Conservation (phyloP, 2,888 invertebrate genomes). For the Eupithecia exiguata region DNA sequence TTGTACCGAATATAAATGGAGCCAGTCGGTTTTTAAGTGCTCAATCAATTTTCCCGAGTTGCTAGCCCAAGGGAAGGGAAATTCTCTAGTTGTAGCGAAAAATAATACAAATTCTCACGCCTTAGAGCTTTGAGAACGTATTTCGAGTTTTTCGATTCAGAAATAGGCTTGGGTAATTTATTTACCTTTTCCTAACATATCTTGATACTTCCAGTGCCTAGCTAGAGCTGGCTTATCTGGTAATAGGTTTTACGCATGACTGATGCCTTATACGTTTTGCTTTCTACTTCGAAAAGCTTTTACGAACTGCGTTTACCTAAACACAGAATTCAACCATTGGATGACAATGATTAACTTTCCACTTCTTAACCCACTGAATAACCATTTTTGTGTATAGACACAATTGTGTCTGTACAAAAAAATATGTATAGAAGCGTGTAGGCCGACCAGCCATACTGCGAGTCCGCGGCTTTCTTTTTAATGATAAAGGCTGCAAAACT, state of each 20-base stretch:
- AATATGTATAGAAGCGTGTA: no score
- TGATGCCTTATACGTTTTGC: slow-evolving; percentile 4
- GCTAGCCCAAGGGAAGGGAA: slow-evolving; percentile 30
- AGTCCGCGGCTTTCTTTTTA: no score
- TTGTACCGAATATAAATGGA: slow-evolving; percentile 30
- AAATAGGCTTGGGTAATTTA: slow-evolving; percentile 13
- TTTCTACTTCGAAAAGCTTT: slow-evolving; percentile 13
- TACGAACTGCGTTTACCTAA: neutral
- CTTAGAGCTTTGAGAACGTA: slow-evolving; percentile 2
- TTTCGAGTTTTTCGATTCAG: slow-evolving; percentile 6
- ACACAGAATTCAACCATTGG: neutral
- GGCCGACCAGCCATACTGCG: no score
- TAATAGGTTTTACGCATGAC: slow-evolving; percentile 6
- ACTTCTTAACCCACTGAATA: neutral
- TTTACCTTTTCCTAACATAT: neutral
- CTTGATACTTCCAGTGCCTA: neutral
- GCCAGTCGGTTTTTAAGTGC: slow-evolving; percentile 36
- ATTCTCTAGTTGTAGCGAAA: slow-evolving; percentile 40
- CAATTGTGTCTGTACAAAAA: no score
- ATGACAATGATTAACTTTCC: neutral
- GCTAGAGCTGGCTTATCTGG: neutral
- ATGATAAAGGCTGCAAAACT: no score
- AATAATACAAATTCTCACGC: slow-evolving; percentile 37
- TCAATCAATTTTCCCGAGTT: slow-evolving; percentile 38
- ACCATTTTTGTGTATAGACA: neutral